Percentiles rank a stretch among this genome's conserved stretches.
These are phyloP conservation scores for Sapajus apella DNA, from an alignment of 2,113 vertebrate genomes.

Conservation along the genomic window DNA sequence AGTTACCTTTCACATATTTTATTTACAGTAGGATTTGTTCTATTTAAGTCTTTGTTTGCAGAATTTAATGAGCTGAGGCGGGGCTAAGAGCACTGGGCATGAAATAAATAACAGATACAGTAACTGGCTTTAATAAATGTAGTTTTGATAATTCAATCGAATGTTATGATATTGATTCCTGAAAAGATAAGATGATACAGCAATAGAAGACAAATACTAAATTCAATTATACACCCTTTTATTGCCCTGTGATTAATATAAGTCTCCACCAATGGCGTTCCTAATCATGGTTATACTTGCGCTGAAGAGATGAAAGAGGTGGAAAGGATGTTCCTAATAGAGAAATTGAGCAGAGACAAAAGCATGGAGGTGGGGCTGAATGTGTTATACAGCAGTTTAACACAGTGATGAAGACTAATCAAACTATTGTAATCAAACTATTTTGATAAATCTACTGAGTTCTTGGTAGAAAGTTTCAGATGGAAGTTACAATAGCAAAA, in stretches of 20 bases:
- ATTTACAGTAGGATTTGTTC: background rate
- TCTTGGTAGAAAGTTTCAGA: background rate
- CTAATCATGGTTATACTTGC: background rate
- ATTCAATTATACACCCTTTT: background rate
- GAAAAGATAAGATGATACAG: background rate
- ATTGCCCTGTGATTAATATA: background rate
- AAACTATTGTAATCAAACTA: background rate
- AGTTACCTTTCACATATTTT: background rate
- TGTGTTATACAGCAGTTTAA: background rate
- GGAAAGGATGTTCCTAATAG: too few species aligned
- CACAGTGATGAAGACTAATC: background rate
- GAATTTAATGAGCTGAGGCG: background rate
- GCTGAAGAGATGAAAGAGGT: background rate
- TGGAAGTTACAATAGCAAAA: background rate
- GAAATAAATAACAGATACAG: background rate
- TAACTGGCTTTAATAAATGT: background rate
- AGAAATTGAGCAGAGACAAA: background rate
- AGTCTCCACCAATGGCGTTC: background rate
- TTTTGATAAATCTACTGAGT: too few species aligned
- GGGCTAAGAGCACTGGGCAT: background rate
- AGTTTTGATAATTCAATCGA: background rate
- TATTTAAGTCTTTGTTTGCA: background rate
- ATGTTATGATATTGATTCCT: background rate
- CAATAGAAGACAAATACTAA: background rate
- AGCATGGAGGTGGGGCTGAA: too few species aligned